These are phyloP conservation scores for Egretta garzetta DNA, from an alignment of 2,113 vertebrate genomes.

Conservation along the genomic window DNA sequence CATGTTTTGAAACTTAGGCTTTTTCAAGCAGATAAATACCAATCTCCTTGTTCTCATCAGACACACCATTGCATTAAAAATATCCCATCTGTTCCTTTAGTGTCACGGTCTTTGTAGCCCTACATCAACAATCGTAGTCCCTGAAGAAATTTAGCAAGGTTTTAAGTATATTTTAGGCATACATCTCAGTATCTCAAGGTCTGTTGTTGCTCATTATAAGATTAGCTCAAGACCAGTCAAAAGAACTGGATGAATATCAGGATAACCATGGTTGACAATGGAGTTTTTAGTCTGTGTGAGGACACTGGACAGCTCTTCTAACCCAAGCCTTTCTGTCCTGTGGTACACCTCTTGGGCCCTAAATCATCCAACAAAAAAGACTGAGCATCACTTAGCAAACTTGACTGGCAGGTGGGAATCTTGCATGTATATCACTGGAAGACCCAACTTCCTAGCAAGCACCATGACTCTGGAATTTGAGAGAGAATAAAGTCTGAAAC, in stretches of 20 bases:
- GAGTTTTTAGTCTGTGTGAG: background rate
- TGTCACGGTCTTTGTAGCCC: background rate
- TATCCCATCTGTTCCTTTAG: background rate
- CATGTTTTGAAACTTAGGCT: background rate
- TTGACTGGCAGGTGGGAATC: background rate
- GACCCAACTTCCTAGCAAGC: background rate
- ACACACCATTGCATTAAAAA: background rate
- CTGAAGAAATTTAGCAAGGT: background rate
- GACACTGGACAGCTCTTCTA: too few species aligned
- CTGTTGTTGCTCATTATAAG: background rate
- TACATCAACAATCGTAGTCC: background rate
- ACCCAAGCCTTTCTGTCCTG: background rate
- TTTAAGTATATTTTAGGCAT: background rate
- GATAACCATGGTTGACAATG: rapidly evolving
- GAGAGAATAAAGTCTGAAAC: background rate
- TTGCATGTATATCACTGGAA: background rate
- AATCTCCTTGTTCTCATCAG: background rate
- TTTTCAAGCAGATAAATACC: background rate
- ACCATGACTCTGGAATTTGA: background rate
- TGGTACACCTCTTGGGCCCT: background rate
- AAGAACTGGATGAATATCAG: background rate
- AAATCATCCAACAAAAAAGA: background rate
- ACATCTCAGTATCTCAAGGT: background rate
- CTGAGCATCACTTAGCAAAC: background rate
- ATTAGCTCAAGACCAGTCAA: background rate